Evolutionary conservation across 2,888 invertebrate species (phyloP).

Genomic region (Ptilodon capucinus): DNA sequence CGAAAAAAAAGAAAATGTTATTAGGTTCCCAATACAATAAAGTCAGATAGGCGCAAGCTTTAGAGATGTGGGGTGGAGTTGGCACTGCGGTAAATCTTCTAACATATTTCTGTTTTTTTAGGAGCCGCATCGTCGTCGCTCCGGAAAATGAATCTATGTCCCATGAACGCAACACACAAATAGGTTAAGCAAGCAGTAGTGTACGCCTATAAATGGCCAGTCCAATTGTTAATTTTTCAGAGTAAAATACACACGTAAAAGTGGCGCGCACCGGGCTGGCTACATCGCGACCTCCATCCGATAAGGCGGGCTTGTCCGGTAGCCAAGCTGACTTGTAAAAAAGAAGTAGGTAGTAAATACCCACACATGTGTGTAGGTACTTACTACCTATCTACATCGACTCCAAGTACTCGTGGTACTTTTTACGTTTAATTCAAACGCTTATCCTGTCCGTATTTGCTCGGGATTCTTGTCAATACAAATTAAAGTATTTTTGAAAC

Average conservation of each 20-base stretch:
- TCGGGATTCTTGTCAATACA: no score
- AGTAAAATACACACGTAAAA: slow-evolving; percentile 44
- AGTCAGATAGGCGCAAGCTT: slow-evolving; percentile 30
- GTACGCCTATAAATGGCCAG: no score
- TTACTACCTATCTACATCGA: slow-evolving; percentile 11
- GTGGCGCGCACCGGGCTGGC: slow-evolving; percentile 38
- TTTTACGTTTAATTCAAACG: slow-evolving; percentile 28
- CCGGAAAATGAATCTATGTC: no score
- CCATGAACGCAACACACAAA: no score
- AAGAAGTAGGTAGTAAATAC: slow-evolving; percentile 38
- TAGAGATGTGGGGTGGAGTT: no score
- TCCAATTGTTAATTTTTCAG: no score
- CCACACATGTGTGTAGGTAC: no score
- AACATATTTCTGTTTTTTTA: no score
- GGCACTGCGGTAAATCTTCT: no score
- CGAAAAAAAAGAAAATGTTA: slow-evolving; percentile 31
- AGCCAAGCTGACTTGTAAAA: slow-evolving; percentile 56
- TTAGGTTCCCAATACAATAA: slow-evolving; percentile 34
- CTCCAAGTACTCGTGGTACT: slow-evolving; percentile 35
- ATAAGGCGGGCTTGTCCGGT: slow-evolving; percentile 66
- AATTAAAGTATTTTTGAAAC: no score
- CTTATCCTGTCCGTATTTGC: background rate
- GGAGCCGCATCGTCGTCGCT: no score
- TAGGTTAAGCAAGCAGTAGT: no score
- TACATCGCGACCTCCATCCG: slow-evolving; percentile 55